These are phyloP conservation scores for Spodoptera littoralis DNA, from an alignment of 2,888 invertebrate species.

Conservation along the genomic window DNA sequence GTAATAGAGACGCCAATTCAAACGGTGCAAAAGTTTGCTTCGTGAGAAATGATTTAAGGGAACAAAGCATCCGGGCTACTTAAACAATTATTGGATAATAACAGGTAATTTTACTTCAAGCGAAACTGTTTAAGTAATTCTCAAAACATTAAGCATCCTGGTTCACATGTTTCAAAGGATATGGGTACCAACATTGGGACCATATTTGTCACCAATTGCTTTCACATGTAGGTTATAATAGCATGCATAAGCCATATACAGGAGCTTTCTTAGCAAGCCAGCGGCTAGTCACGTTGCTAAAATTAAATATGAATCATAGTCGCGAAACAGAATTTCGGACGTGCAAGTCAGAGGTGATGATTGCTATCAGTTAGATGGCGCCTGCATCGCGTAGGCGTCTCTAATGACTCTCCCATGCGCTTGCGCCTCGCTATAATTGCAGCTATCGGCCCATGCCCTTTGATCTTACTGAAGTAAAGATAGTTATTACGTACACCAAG, in stretches of 20 bases:
- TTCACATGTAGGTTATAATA: conserved; percentile 6
- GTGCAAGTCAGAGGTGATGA: conserved; percentile 81
- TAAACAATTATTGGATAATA: conserved; percentile 42
- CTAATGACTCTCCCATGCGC: conserved; percentile 85
- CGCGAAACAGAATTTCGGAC: conserved; percentile 64
- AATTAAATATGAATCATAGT: conserved; percentile 58
- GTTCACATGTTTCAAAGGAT: not conserved
- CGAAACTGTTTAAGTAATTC: conserved; percentile 37
- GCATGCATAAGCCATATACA: conserved; percentile 27
- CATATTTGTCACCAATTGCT: conserved; percentile 25
- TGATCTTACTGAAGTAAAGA: conserved; percentile 83
- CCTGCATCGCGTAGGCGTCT: conserved; percentile 64
- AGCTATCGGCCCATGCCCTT: conserved; percentile 84
- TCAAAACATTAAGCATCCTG: conserved; percentile 21
- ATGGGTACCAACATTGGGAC: conserved; percentile 1
- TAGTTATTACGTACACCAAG: conserved; percentile 86
- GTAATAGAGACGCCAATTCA: conserved; percentile 10
- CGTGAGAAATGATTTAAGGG: conserved; percentile 31
- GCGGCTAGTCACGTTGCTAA: conserved; percentile 44
- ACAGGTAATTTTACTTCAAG: conserved; percentile 46
- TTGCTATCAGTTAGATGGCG: conserved; percentile 83
- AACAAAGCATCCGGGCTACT: conserved; percentile 33
- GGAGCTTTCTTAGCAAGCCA: conserved; percentile 22
- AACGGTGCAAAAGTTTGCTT: conserved; percentile 10
- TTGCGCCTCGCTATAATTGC: conserved; percentile 83